Evolutionary conservation across 2,888 invertebrate species (phyloP).

Genomic region (Operophtera brumata): DNA sequence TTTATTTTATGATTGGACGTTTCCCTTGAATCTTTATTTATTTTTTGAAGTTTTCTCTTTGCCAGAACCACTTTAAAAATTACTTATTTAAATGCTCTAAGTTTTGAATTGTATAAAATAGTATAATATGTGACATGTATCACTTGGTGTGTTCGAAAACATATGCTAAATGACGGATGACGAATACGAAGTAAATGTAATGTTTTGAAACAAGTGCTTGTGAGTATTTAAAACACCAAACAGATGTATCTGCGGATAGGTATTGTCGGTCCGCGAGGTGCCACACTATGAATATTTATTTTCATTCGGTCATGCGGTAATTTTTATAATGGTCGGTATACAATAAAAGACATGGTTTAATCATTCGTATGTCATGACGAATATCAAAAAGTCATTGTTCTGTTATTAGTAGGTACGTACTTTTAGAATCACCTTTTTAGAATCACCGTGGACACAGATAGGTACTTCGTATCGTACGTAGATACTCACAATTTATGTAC

Average conservation of each 20-base stretch:
- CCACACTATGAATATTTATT: conserved; percentile 16
- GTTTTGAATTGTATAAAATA: not conserved
- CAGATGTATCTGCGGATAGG: not conserved
- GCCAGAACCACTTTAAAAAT: no score
- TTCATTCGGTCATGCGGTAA: conserved; percentile 15
- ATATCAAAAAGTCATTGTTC: conserved; percentile 12
- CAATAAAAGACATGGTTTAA: conserved; percentile 14
- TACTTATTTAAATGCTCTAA: no score
- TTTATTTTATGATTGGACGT: no score
- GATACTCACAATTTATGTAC: no score
- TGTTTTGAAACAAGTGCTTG: not conserved
- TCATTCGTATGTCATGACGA: conserved; percentile 13
- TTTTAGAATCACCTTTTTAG: no score
- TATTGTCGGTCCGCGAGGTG: not conserved
- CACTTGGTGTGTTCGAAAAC: not conserved
- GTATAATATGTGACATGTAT: not conserved
- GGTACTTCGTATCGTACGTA: no score
- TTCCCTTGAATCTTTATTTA: no score
- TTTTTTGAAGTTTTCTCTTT: no score
- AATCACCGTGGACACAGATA: no score
- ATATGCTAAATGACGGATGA: not conserved
- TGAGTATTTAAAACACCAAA: not conserved
- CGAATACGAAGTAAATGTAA: not conserved
- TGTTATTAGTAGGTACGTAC: not conserved
- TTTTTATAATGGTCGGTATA: conserved; percentile 20